phyloP scores from a whole-genome alignment of 2,113 vertebrate species.

The Ictalurus furcatus region DNA sequence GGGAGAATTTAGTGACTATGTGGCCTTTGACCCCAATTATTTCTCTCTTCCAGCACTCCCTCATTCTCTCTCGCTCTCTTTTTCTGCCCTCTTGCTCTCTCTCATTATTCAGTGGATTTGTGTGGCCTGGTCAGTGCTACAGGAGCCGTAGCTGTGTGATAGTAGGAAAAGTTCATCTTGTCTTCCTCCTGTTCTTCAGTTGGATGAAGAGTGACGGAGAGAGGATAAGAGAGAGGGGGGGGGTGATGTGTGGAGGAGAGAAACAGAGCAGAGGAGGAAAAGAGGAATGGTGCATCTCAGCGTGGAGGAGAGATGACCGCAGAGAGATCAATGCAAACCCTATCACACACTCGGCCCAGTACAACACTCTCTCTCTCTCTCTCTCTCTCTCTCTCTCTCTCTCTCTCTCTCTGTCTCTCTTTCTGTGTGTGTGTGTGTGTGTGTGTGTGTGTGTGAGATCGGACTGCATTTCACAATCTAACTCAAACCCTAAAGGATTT shows the following conservation, averaged over 20 bases:
- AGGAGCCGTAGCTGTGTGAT: neutral
- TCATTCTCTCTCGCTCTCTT: neutral
- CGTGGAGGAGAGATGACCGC: slow-evolving; percentile 20
- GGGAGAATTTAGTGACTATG: slow-evolving; percentile 2
- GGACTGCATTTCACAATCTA: neutral
- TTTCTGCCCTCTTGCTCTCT: neutral
- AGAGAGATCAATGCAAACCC: slow-evolving; percentile 31
- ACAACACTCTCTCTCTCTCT: slow-evolving; percentile 1
- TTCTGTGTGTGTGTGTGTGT: too few species aligned
- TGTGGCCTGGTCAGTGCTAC: slow-evolving; percentile 23
- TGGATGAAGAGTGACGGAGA: slow-evolving; percentile 5
- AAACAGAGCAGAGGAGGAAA: neutral
- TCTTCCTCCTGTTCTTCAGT: slow-evolving; percentile 1
- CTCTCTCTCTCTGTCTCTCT: neutral
- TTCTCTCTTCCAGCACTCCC: neutral
- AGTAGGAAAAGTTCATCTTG: slow-evolving; percentile 12
- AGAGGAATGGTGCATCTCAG: slow-evolving; percentile 10
- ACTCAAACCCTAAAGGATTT: neutral
- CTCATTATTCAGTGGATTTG: neutral
- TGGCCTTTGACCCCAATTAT: slow-evolving; percentile 15
- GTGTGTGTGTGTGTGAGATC: too few species aligned
- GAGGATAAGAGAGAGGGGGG: neutral
- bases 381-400: neutral
- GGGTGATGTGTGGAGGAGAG: too few species aligned
- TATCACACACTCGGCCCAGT: neutral